Base-by-base conservation (phyloP, 92 coral and sea anemone genomes). In the Epizoanthus illoricatus region DNA sequence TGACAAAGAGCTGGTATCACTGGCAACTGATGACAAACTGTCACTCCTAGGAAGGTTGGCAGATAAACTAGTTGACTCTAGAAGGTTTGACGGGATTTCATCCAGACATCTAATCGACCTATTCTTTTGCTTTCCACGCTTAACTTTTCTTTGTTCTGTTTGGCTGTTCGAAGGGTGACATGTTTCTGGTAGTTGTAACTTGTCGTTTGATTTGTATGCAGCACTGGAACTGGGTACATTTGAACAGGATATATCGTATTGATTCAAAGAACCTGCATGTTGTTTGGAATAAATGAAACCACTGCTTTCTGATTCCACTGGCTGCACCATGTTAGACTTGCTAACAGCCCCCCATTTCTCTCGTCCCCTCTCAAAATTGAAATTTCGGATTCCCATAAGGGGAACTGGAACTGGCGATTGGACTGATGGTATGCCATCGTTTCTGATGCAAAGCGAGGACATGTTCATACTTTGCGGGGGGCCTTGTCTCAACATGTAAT, bases 1-100 rank as follows among this genome's bases (percentile, higher is more conserved):
- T 28, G 80, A 74, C 65, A 24, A 55, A 55, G 64, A 28, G 49
- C 80, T 72, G 19, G 76, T 3, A 47, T 21, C 61, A 72, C 76
- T 72, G 40, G 40, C 59, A 4, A 47, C 6, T 9, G 76, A 72
- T 19, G 76, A 72, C 57, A 28, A 4, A n/a, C 76, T 72, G 54
- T 52, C 76, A 28, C 61, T 17, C 61, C 61, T 20, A 19, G 24
- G 18, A 17, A 15, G 12, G 59, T 20, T 20, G 40, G 3, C 36
- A 24, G 76, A 5, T 52, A 28, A 39, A 10, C 15, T 55, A 55
- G 20, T 47, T 1, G 40, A 42, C 0, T 47, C 43, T 13, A 5
- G 20, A 1, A 2, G 15, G 49, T 42, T 33, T 36, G 20, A 40
- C 18, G 18, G 16, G 7, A 74, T 55, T 20, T 0, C 39, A 16